A percentile compares a stretch with the other conserved stretches of the same genome.
Conservation (phyloP, 2,797 vertebrate genomes). For the Rhinophrynus dorsalis region DNA sequence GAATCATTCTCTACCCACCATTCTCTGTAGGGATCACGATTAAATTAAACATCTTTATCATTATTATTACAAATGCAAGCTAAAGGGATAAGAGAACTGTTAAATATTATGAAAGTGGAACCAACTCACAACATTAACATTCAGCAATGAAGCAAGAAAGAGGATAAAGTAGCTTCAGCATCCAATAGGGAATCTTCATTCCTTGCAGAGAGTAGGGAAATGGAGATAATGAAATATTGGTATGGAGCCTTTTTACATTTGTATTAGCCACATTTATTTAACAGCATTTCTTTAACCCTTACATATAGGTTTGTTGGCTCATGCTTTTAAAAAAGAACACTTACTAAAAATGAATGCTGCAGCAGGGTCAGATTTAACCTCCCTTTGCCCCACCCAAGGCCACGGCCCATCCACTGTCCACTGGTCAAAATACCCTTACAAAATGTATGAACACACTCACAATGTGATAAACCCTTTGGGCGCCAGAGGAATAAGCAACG, state of each 20-base stretch:
- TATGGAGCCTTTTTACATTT: background rate
- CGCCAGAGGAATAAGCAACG: too few species aligned
- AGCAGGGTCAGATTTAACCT: too few species aligned
- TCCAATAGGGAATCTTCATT: background rate
- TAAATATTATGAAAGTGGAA: slow-evolving; percentile 5
- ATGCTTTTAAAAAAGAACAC: too few species aligned
- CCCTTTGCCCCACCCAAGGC: too few species aligned
- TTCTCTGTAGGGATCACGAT: background rate
- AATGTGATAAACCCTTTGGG: too few species aligned
- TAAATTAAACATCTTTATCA: slow-evolving; percentile 14
- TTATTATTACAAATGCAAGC: slow-evolving; percentile 5
- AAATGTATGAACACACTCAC: too few species aligned
- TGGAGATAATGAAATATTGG: background rate
- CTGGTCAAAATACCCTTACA: too few species aligned
- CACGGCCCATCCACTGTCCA: too few species aligned
- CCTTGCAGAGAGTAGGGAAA: background rate
- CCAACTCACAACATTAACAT: background rate
- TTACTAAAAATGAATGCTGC: too few species aligned
- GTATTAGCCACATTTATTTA: too few species aligned
- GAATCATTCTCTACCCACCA: background rate
- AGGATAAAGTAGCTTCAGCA: background rate
- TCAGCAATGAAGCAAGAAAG: background rate
- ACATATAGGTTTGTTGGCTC: too few species aligned
- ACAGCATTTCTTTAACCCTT: background rate
- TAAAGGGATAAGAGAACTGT: background rate